A percentile compares a stretch with the other conserved stretches of the same genome.
These are phyloP conservation scores for Podarcis muralis DNA, from an alignment of 2,113 vertebrate genomes.

Conservation along the genomic window DNA sequence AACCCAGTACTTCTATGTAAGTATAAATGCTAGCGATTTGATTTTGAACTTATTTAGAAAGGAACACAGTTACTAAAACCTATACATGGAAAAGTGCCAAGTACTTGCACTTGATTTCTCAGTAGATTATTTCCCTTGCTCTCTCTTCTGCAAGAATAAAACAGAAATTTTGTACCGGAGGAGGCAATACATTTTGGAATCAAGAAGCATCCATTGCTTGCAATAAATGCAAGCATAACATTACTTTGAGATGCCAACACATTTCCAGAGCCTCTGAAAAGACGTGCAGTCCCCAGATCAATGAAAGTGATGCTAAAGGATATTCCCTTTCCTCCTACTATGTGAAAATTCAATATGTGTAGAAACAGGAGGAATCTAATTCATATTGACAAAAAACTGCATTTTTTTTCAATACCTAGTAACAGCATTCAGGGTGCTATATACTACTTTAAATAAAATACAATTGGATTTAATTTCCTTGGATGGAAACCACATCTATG, in stretches of 20 bases:
- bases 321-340: constrained; percentile 62
- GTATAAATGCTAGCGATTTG: constrained; percentile 69
- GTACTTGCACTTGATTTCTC: constrained; percentile 63
- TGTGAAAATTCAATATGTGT: constrained; percentile 65
- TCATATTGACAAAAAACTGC: constrained; percentile 59
- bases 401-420: constrained; percentile 48
- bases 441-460: constrained; percentile 51
- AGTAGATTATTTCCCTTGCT: constrained; percentile 59
- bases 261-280: constrained; percentile 55
- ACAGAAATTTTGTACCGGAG: constrained; percentile 57
- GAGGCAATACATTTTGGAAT: constrained; percentile 46
- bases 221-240: constrained; percentile 63
- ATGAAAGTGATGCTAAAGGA: constrained; percentile 55
- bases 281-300: constrained; percentile 64
- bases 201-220: constrained; percentile 62
- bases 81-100: constrained; percentile 63
- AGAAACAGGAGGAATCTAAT: constrained; percentile 52
- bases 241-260: constrained; percentile 56
- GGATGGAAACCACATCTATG: constrained; percentile 16
- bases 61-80: constrained; percentile 46
- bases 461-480: constrained; percentile 46
- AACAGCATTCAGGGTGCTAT: constrained; percentile 43
- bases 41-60: constrained; percentile 34
- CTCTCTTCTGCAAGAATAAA: constrained; percentile 61
- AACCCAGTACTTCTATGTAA: constrained; percentile 53